Base-by-base conservation (phyloP, 2,113 vertebrate genomes). In the Periophthalmodon schlosseri region DNA sequence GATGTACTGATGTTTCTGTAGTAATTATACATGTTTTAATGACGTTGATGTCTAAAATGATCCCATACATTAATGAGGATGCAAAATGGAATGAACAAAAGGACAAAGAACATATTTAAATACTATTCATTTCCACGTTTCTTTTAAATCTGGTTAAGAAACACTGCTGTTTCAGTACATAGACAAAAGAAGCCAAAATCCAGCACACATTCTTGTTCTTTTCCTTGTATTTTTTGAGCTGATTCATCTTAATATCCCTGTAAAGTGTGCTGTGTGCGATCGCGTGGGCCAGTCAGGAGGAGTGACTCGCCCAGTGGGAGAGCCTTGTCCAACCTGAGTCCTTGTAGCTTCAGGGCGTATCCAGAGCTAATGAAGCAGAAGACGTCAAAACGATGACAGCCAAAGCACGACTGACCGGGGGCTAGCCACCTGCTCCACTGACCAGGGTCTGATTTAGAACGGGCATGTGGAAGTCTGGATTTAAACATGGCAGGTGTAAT, bases 401-500 rank as follows among this genome's bases (percentile, higher is more conserved):
- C 58, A 74, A 75, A 74, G 76, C 39, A 2, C 76, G 74, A 76
- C 71, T 77, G 79, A 85, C 84, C 83, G 23, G 64, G 73, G 81
- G 83, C 74, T 18, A 83, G 80, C 68, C 89, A 91, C 84, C 87
- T 91, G 87, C 87, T 84, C 68, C 71, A 74, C 83, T 81, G 73
- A 57, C 71, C 34, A 70, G 23, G 63, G 66, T 13, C 73, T 16
- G 60, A 36, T 56, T 75, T 13, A 67, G 16, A 21, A 72, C 78
- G 47, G 78, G 64, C 76, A 47, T 46, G 67, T 63, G 7, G n/a
- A 28, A 33, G 16, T 52, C 58, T 63, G 33, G 24, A 61, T 14
- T 14, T 33, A 28, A n/a, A n/a, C 3, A 65, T 20, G 28, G 5
- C 10, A 11, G 4, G 14, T 2, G 24, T 60, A 11, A 52, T 52